These are phyloP conservation scores for Trachelus tabidus DNA, from an alignment of 2,888 invertebrate genomes.

Conservation along the genomic window DNA sequence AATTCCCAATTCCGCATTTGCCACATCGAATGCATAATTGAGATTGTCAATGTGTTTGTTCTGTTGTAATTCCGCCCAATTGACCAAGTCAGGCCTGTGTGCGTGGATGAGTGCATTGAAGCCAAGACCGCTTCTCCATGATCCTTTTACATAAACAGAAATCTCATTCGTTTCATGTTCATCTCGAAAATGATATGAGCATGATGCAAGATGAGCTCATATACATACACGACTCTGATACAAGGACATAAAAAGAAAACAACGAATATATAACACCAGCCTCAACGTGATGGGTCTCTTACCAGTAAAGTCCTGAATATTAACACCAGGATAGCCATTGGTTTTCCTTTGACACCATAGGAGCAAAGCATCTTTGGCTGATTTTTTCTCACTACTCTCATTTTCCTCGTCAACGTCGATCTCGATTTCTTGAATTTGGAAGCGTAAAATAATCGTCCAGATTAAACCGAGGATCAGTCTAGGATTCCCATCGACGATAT, in stretches of 20 bases:
- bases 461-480: constrained; percentile 96
- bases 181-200: not conserved
- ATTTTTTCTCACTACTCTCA: constrained; percentile 97
- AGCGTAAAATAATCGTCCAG: constrained; percentile 98
- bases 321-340: constrained; percentile 90
- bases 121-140: constrained; percentile 96
- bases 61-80: constrained; percentile 83
- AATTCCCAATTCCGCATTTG: constrained; percentile 92
- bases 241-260: not conserved
- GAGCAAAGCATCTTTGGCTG: constrained; percentile 97
- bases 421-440: constrained; percentile 99
- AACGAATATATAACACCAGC: not conserved
- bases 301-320: constrained; percentile 87
- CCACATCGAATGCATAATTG: constrained; percentile 97
- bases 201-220: not conserved
- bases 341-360: constrained; percentile 99
- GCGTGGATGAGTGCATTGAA: constrained; percentile 99
- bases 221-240: not conserved
- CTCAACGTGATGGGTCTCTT: constrained; percentile 23
- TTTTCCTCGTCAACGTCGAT: constrained; percentile 97
- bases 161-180: not conserved
- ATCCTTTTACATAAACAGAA: constrained; percentile 67
- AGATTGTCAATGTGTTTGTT: constrained; percentile 92
- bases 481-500: constrained; percentile 98
- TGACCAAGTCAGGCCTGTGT: constrained; percentile 95